Base-by-base conservation (phyloP, 2,797 vertebrate species). In the Anolis apletophallus region DNA sequence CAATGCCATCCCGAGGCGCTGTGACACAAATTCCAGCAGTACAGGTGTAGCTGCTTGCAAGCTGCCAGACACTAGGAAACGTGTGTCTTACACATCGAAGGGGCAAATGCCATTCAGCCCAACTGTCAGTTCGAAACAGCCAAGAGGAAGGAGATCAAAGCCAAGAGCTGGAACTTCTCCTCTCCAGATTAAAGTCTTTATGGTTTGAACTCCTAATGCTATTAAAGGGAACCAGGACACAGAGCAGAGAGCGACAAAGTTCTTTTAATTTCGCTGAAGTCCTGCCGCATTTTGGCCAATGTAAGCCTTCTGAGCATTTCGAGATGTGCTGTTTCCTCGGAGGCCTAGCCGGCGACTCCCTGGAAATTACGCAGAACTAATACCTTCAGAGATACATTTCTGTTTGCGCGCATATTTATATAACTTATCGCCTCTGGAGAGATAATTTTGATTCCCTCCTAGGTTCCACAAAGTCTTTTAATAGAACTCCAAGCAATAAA, bases 31-130 rank as follows among this genome's bases (percentile, higher is more conserved):
- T 96, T 95, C 95, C 93, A 95, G 83, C 94, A 95, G 96, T 97
- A 97, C 97, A 97, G 97, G 97, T 97, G 96, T 97, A 96, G 96
- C 96, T 94, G 95, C 95, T 94, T 95, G 95, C 96, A 74, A 84
- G 75, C 55, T 94, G 95, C 85, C 88, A 90, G 94, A 96, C 95
- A 94, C 95, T 91, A 90, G 95, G 94, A 95, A 96, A 95, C 93
- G 93, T 93, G 81, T 96, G 96, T 97, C 96, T 96, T 96, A 97
- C 97, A 97, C 97, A 95, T 93, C 95, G 95, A 95, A 96, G 95
- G 93, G 83, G 77, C 93, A 95, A 95, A 95, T 94, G 95, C 95
- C 94, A 96, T 95, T 95, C 92, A 97, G 93, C 94, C 92, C 92
- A 95, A 95, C 95, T 95, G 96, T 96, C 97, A 96, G 96, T 95